Evolutionary conservation across 1,140 invertebrate genomes (phyloP), one percentile per base, ranked within the genome.

Genomic region (Battus philenor): DNA sequence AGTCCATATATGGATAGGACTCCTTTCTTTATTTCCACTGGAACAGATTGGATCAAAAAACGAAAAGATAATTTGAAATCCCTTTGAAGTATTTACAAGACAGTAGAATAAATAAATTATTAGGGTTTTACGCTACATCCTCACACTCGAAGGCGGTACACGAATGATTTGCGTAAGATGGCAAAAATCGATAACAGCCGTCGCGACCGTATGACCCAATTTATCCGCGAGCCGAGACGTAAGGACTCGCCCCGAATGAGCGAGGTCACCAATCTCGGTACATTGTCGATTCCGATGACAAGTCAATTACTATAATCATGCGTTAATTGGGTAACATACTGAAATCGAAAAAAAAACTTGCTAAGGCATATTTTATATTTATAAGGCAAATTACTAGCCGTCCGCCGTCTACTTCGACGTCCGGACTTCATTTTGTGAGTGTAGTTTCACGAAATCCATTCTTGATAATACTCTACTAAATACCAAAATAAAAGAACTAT

Each of bases 121-220:
- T 24, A 26, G 9, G 31, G 32, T 36, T 34, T 47, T 24, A 45
- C 36, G 41, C 50, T 33, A 20, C 29, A 20, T 38, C 49, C 33
- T 2, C 8, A 9, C 9, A 30, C 39, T 47, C 39, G 44, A 15
- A 11, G 7, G 22, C 15, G 5, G 5, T 9, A 38, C 20, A 39
- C 31, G 27, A 32, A 51, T 47, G 44, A 49, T 68, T 76, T 64
- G 61, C 60, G 66, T 66, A 63, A 78, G 70, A 71, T 69, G 49
- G 54, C 58, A 69, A 72, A 41, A 75, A 78, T 78, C 71, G 74
- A 75, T 78, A 71, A 50, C 47, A 61, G 44, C 54, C 54, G 64
- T 66, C 74, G 62, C 66, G 70, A 62, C 63, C 53, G 66, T 66
- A 59, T 68, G 71, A 78, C 74, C 74, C 57, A 73, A 70, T 68